Conservation (phyloP, 2,888 invertebrate species). For the Cantharis rufa region DNA sequence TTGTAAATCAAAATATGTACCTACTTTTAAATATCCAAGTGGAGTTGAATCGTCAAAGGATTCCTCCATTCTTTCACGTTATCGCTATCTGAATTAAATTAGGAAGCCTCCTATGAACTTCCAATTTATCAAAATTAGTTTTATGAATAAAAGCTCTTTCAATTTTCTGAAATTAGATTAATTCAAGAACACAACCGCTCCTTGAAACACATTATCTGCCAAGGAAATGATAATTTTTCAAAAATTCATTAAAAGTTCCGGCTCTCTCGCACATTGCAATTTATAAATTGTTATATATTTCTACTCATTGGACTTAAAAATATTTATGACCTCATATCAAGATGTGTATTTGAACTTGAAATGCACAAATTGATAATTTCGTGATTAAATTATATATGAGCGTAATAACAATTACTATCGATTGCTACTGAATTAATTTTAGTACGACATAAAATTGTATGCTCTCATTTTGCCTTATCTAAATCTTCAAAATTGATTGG, state of each 20-base stretch:
- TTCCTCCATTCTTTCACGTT: neutral
- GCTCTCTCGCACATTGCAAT: too few relatives aligned
- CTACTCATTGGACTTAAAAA: neutral
- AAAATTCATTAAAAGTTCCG: neutral
- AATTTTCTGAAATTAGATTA: neutral
- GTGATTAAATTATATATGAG: neutral
- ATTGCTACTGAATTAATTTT: neutral
- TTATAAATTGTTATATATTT: neutral
- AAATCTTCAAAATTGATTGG: neutral
- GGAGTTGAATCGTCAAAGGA: neutral
- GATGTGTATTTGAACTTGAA: neutral
- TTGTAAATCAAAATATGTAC: neutral
- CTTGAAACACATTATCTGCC: neutral
- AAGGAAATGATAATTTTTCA: neutral
- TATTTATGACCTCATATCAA: neutral
- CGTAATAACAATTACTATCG: neutral
- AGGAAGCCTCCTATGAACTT: neutral
- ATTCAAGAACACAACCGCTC: neutral
- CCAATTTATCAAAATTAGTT: neutral
- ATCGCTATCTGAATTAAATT: neutral
- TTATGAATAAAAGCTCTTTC: neutral
- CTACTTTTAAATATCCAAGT: neutral
- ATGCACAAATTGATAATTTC: neutral
- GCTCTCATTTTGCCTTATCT: neutral
- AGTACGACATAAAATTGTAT: neutral